phyloP scores from a whole-genome alignment of 2,797 vertebrate species.

The Poeciliopsis presidionis region DNA sequence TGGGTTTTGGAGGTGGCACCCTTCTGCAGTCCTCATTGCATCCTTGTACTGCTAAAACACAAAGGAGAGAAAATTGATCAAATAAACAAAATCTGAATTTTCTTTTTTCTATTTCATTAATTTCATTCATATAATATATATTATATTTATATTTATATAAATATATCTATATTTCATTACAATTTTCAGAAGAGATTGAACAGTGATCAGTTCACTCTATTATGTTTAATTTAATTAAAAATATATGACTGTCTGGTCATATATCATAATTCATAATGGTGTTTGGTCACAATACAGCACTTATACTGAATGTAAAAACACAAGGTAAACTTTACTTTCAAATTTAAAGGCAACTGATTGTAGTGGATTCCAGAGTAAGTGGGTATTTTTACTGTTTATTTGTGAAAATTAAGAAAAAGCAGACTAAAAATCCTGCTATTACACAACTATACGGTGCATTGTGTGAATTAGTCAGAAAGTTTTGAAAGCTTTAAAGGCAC shows the following conservation, averaged over 20 bases:
- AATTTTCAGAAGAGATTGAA: neutral
- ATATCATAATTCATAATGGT: neutral
- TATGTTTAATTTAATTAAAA: neutral
- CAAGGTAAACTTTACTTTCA: neutral
- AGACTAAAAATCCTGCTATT: neutral
- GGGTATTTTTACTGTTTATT: neutral
- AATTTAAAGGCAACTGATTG: neutral
- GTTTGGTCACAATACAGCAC: neutral
- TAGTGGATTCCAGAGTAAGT: neutral
- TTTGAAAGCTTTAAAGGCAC: neutral
- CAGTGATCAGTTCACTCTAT: neutral
- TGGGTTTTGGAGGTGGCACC: constrained; percentile 98
- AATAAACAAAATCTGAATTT: neutral
- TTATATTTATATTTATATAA: no score
- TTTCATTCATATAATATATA: no score
- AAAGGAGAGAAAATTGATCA: constrained; percentile 28
- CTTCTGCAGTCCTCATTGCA: constrained; percentile 97
- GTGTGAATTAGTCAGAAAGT: neutral
- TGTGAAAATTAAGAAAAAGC: neutral
- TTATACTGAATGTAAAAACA: neutral
- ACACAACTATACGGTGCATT: neutral
- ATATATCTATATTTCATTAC: neutral
- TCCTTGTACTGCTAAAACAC: constrained; percentile 85
- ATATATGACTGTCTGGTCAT: neutral
- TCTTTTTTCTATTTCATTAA: neutral